Evolutionary conservation across 53 echinoderm and acorn worm species (phyloP).

Genomic region (Astropecten irregularis): DNA sequence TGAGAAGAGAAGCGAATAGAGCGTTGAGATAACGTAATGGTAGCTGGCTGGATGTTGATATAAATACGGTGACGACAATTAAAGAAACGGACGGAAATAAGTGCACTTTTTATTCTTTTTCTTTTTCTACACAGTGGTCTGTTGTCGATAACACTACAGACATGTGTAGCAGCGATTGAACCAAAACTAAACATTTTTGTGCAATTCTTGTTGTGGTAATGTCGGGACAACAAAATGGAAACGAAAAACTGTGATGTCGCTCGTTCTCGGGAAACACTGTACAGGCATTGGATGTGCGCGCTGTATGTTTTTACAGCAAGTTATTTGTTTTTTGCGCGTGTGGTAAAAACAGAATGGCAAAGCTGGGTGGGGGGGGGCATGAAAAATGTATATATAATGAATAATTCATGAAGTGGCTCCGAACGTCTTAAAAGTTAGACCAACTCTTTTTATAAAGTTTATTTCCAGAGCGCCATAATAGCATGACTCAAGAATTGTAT

Average conservation of each 20-base stretch:
- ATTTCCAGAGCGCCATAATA: too few relatives aligned
- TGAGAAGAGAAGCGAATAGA: background rate
- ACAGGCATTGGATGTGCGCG: background rate
- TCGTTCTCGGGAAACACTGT: background rate
- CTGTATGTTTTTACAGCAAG: background rate
- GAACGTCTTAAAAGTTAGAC: too few relatives aligned
- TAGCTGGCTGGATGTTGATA: background rate
- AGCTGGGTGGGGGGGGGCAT: too few relatives aligned
- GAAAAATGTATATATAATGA: too few relatives aligned
- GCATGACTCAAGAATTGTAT: too few relatives aligned
- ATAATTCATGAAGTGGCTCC: too few relatives aligned
- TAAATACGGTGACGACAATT: background rate
- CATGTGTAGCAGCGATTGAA: background rate
- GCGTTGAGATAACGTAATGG: background rate
- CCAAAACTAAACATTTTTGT: too few relatives aligned
- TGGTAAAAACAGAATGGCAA: too few relatives aligned
- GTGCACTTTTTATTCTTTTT: conserved; percentile 19
- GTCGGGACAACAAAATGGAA: too few relatives aligned
- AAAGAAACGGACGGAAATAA: background rate
- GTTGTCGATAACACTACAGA: background rate
- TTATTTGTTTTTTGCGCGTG: background rate
- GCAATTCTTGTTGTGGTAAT: too few relatives aligned
- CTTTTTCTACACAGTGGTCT: background rate
- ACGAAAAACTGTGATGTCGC: background rate
- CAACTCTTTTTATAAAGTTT: too few relatives aligned